A percentile compares a stretch with the other conserved stretches of the same genome.
Evolutionary conservation across 2,888 invertebrate species (phyloP).

Genomic region (Neuroscelio doddi): DNA sequence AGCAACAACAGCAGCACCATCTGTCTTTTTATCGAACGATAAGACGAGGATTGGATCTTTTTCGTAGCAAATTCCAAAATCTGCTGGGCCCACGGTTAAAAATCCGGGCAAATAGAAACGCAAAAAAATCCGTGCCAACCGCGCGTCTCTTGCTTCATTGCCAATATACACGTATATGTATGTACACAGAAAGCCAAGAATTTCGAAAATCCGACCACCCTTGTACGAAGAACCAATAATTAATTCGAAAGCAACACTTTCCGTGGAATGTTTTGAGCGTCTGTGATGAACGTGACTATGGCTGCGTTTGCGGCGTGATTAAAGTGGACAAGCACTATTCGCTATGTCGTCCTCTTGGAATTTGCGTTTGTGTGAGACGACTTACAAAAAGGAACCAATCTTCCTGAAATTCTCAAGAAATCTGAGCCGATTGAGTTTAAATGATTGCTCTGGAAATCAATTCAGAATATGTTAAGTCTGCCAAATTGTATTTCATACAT

Average conservation of each 20-base stretch:
- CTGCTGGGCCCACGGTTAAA: conserved; percentile 28
- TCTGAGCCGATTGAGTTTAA: conserved; percentile 7
- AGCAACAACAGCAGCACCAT: conserved; percentile 25
- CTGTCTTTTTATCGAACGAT: conserved; percentile 34
- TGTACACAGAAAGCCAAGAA: conserved; percentile 4
- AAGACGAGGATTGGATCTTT: conserved; percentile 30
- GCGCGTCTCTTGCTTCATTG: conserved; percentile 14
- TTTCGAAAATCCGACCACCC: conserved; percentile 38
- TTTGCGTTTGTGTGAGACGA: conserved; percentile 16
- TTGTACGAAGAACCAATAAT: conserved; percentile 27
- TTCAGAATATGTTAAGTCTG: conserved; percentile 5
- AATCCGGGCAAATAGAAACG: conserved; percentile 31
- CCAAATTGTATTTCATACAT: conserved; percentile 2
- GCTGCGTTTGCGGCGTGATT: conserved; percentile 11
- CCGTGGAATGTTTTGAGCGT: conserved; percentile 25
- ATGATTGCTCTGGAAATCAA: not conserved
- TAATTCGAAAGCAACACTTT: conserved; percentile 37
- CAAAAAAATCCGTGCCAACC: conserved; percentile 38
- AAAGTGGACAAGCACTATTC: conserved; percentile 4
- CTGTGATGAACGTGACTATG: too few relatives aligned
- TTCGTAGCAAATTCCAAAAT: conserved; percentile 43
- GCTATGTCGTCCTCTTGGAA: conserved; percentile 19
- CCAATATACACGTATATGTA: not conserved
- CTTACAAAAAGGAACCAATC: conserved; percentile 12
- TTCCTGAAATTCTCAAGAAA: not conserved